phyloP scores from a whole-genome alignment of 2,797 vertebrate species.

The Synaphobranchus kaupii region DNA sequence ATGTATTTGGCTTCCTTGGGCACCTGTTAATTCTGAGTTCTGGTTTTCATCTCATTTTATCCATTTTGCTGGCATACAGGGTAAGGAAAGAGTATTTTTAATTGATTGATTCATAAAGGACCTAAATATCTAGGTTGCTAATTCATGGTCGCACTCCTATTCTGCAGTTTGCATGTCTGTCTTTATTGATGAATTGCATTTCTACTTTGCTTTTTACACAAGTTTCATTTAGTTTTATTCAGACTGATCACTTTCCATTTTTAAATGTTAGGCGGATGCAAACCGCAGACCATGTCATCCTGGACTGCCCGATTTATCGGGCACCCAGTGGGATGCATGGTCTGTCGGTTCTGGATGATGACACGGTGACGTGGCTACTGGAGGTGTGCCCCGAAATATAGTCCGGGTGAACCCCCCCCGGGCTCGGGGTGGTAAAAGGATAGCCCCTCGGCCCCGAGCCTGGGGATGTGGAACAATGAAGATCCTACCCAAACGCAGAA shows the following conservation, averaged over 20 bases:
- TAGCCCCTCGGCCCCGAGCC: no score
- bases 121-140: background rate
- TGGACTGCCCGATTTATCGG: no score
- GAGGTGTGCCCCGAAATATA: no score
- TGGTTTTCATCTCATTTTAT: background rate
- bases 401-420: no score
- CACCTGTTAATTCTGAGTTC: background rate
- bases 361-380: no score
- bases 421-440: no score
- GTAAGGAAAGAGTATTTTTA: background rate
- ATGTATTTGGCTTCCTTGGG: background rate
- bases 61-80: background rate
- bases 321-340: no score
- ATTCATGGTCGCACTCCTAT: background rate
- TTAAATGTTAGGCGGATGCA: slow-evolving; percentile 28
- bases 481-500: no score
- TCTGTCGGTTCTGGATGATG: no score
- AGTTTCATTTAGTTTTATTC: background rate
- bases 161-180: background rate
- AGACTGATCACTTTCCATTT: slow-evolving; percentile 15
- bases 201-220: background rate
- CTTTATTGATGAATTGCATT: background rate
- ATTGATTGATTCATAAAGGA: background rate
- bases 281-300: no score
- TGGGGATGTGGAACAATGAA: no score